Conservation (phyloP, 1,140 invertebrate species). For the Pogonomyrmex barbatus region DNA sequence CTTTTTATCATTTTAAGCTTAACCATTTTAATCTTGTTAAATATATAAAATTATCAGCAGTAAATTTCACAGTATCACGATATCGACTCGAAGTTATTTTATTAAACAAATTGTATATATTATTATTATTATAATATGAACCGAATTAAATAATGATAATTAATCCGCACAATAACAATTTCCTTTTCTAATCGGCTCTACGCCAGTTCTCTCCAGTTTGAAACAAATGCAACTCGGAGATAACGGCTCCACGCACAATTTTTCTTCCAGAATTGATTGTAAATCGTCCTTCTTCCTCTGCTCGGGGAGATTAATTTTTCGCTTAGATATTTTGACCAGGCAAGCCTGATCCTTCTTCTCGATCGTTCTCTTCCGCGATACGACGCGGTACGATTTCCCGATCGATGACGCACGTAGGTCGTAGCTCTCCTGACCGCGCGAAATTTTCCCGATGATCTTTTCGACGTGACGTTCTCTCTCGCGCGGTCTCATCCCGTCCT, state of each 20-base stretch:
- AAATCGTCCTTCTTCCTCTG: background rate
- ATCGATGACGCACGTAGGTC: background rate
- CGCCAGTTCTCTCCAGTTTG: background rate
- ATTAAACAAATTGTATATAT: background rate
- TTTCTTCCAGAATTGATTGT: background rate
- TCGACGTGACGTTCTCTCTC: background rate
- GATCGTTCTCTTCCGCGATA: background rate
- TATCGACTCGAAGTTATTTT: background rate
- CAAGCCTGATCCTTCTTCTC: conserved; percentile 64
- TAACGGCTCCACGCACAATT: background rate
- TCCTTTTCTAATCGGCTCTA: conserved; percentile 34
- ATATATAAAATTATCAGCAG: conserved; percentile 16
- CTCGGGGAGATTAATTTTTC: conserved; percentile 14
- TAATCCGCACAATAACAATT: conserved; percentile 49
- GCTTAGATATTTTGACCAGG: conserved; percentile 65
- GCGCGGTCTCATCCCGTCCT: background rate
- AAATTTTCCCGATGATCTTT: background rate
- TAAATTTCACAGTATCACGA: background rate
- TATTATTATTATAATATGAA: background rate
- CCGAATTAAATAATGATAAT: conserved; percentile 24
- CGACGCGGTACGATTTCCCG: background rate
- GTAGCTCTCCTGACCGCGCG: background rate
- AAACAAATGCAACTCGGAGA: conserved; percentile 47
- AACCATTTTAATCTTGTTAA: background rate
- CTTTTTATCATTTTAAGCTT: background rate